Evolutionary conservation across 2,113 vertebrate species (phyloP).

Genomic region (Psammodynastes pulverulentus): DNA sequence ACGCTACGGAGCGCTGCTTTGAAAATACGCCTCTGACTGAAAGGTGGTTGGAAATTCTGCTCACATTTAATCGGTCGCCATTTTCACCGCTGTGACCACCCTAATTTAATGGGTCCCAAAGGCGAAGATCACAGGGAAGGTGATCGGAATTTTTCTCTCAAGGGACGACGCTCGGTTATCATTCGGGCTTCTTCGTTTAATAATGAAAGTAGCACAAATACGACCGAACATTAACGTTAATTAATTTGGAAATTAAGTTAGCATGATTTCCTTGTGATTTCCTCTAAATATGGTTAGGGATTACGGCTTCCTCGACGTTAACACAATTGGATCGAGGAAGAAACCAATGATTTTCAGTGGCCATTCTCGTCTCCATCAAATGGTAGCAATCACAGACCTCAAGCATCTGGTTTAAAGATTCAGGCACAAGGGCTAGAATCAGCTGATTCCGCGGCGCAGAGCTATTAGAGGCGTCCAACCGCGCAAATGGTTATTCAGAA

Average conservation of each 20-base stretch:
- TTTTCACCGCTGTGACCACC: neutral
- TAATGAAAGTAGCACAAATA: neutral
- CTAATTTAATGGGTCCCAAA: neutral
- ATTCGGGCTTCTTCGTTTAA: neutral
- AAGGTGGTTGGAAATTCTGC: neutral
- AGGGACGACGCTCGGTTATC: neutral
- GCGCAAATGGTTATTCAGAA: constrained; percentile 1
- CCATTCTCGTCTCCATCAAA: neutral
- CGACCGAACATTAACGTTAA: neutral
- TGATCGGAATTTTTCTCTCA: neutral
- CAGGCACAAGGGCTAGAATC: neutral
- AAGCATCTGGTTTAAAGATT: neutral
- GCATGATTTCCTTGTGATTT: neutral
- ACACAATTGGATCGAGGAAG: neutral
- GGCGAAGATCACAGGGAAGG: neutral
- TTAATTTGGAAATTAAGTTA: neutral
- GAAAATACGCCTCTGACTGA: neutral
- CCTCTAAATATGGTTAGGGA: neutral
- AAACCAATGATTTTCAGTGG: neutral
- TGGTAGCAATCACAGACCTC: neutral
- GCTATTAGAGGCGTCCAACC: neutral
- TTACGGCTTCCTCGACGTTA: neutral
- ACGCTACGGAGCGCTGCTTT: neutral
- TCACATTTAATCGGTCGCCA: too few relatives aligned
- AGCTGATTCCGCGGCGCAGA: neutral